A percentile compares a stretch with the other conserved stretches of the same genome.
Evolutionary conservation across 2,113 vertebrate genomes (phyloP).

Genomic region (Labeo rohita): DNA sequence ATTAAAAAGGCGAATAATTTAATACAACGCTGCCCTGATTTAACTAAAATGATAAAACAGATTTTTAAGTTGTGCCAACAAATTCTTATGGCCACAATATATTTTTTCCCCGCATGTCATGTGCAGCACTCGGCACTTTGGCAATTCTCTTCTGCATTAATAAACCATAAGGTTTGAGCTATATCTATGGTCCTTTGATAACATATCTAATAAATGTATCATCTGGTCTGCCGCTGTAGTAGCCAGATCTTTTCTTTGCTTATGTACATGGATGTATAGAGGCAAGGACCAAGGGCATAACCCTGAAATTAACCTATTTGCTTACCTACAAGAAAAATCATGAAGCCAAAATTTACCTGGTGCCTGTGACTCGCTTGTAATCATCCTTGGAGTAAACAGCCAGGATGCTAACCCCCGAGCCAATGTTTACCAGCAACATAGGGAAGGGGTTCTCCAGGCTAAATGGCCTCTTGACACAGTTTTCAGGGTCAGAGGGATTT

Average conservation of each 20-base stretch:
- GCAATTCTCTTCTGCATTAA: not conserved
- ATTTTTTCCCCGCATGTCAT: not conserved
- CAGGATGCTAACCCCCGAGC: conserved; percentile 89
- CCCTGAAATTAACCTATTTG: not conserved
- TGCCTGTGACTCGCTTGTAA: conserved; percentile 89
- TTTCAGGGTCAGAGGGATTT: conserved; percentile 84
- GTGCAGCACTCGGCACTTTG: not conserved
- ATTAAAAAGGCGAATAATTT: not conserved
- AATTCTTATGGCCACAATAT: not conserved
- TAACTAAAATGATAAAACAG: not conserved
- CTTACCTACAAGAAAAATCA: not conserved
- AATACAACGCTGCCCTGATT: not conserved
- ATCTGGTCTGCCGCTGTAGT: not conserved
- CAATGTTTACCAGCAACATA: conserved; percentile 91
- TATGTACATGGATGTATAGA: not conserved
- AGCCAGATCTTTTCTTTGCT: not conserved
- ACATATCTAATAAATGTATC: not conserved
- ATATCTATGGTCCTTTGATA: not conserved
- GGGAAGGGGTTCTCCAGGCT: conserved; percentile 89
- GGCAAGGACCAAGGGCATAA: not conserved
- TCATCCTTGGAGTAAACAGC: conserved; percentile 90
- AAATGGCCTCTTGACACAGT: conserved; percentile 86
- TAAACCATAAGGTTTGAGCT: not conserved
- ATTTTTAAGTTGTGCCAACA: not conserved
- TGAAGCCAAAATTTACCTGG: conserved; percentile 75